Conservation (phyloP, 1,140 invertebrate genomes). For the Apis dorsata region DNA sequence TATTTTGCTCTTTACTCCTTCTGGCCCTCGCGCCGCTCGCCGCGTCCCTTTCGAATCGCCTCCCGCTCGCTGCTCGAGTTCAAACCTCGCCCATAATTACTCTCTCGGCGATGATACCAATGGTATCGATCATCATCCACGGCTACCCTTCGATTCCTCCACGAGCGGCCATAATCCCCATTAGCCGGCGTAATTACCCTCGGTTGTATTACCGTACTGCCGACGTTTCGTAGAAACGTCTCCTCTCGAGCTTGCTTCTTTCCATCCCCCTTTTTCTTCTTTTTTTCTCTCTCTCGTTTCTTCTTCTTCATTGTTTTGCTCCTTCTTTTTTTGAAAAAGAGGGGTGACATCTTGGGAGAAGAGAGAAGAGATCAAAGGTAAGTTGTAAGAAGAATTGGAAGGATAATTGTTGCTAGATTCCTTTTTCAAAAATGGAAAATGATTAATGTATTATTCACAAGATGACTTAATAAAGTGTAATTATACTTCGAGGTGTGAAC, state of each 20-base stretch:
- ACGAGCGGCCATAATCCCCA: conserved; percentile 54
- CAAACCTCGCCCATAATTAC: conserved; percentile 68
- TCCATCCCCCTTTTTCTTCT: not conserved
- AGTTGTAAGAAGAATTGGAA: too few species aligned
- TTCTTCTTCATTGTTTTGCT: not conserved
- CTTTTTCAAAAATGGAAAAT: too few species aligned
- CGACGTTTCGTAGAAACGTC: conserved; percentile 28
- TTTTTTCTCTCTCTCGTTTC: not conserved
- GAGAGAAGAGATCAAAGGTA: too few species aligned
- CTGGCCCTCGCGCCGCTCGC: conserved; percentile 38
- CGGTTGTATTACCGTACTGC: conserved; percentile 42
- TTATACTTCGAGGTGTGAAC: too few species aligned
- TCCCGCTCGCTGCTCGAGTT: not conserved
- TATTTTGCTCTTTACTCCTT: conserved; percentile 70
- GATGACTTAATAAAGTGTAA: too few species aligned
- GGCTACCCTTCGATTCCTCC: conserved; percentile 58
- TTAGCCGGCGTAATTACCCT: conserved; percentile 59
- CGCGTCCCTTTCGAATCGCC: conserved; percentile 21
- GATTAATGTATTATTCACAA: too few species aligned
- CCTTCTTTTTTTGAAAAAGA: too few species aligned
- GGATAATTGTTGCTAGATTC: too few species aligned
- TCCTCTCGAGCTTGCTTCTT: not conserved
- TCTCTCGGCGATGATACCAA: conserved; percentile 67
- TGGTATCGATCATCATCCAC: conserved; percentile 67
- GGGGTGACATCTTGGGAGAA: too few species aligned